These are phyloP conservation scores for Apodemia hepburni DNA, from an alignment of 2,888 invertebrate genomes.

Conservation along the genomic window DNA sequence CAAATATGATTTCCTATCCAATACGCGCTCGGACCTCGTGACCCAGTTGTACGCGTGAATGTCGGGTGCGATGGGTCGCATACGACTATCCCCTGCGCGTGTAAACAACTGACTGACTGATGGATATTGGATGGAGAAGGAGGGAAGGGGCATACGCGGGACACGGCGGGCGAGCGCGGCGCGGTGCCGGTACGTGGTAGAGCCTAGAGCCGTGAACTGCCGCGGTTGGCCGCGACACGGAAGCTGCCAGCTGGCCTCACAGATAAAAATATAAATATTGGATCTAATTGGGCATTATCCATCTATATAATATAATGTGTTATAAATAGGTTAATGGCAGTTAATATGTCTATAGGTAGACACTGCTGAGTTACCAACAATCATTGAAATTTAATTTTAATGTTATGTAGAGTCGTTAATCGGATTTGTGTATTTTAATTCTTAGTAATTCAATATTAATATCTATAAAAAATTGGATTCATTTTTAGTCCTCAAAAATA, in stretches of 20 bases:
- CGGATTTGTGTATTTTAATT: too few relatives aligned
- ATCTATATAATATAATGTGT: background rate
- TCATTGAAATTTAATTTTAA: too few relatives aligned
- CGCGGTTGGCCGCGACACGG: conserved; percentile 21
- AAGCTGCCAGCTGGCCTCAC: conserved; percentile 20
- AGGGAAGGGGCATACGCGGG: conserved; percentile 37
- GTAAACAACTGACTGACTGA: conserved; percentile 71
- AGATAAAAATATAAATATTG: conserved; percentile 16
- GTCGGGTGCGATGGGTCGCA: conserved; percentile 42
- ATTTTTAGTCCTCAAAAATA: too few relatives aligned
- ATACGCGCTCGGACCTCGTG: conserved; percentile 57
- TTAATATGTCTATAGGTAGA: background rate
- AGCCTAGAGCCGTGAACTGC: conserved; percentile 19
- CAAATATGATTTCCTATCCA: conserved; percentile 43
- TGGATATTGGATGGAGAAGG: conserved; percentile 48
- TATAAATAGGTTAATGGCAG: background rate
- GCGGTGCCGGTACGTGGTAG: conserved; percentile 31
- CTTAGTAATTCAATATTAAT: too few relatives aligned
- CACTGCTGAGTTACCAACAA: too few relatives aligned
- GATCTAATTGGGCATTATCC: conserved; percentile 30
- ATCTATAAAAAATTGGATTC: too few relatives aligned
- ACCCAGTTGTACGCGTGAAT: conserved; percentile 75
- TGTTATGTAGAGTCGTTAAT: too few relatives aligned
- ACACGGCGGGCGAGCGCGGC: conserved; percentile 39
- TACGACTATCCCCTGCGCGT: conserved; percentile 53